These are phyloP conservation scores for Dolichopus griseipennis DNA, from an alignment of 2,888 invertebrate genomes.

Conservation along the genomic window DNA sequence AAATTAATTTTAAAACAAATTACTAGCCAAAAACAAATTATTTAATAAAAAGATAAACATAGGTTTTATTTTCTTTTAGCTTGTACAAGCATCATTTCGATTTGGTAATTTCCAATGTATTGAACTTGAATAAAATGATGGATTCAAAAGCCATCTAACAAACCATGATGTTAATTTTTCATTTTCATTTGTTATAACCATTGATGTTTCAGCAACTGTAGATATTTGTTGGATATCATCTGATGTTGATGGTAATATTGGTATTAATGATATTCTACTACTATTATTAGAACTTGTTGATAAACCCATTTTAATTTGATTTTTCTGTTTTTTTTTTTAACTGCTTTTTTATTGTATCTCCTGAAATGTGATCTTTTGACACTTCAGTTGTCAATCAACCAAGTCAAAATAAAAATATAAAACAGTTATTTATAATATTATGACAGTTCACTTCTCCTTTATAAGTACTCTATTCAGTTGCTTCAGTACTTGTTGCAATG, in stretches of 20 bases:
- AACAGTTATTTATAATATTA: too few relatives aligned
- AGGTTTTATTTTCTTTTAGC: background rate
- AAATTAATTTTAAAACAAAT: background rate
- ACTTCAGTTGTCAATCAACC: too few relatives aligned
- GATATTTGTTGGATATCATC: too few relatives aligned
- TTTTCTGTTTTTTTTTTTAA: too few relatives aligned
- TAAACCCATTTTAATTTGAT: background rate
- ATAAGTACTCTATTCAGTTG: too few relatives aligned
- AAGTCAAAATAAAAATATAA: too few relatives aligned
- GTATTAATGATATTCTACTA: background rate
- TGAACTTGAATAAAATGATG: slow-evolving; percentile 18
- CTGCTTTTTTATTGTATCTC: too few relatives aligned
- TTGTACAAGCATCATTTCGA: background rate
- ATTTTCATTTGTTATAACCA: background rate
- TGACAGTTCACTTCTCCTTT: too few relatives aligned
- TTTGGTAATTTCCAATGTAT: slow-evolving; percentile 8
- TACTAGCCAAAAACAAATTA: background rate
- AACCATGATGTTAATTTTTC: slow-evolving; percentile 13
- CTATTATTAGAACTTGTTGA: slow-evolving; percentile 1
- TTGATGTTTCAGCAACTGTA: background rate
- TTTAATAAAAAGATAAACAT: background rate
- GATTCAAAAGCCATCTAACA: slow-evolving; percentile 17
- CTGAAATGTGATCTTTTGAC: too few relatives aligned
- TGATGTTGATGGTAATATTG: too few relatives aligned
- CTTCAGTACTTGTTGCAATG: too few relatives aligned